Evolutionary conservation across 2,888 invertebrate species (phyloP).

Genomic region (Aphidius colemani): DNA sequence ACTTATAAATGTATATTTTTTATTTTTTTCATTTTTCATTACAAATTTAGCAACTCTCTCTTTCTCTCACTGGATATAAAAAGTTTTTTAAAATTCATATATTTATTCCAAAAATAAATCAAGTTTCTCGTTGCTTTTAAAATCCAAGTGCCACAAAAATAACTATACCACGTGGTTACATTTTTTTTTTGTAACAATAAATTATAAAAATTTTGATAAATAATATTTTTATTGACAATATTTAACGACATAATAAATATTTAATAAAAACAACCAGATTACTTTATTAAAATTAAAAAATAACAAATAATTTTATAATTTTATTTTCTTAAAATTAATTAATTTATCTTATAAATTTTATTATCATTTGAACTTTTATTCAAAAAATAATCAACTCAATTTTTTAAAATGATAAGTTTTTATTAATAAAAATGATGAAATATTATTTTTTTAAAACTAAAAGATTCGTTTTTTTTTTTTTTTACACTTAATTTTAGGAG

Average conservation of each 20-base stretch:
- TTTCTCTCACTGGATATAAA: no score
- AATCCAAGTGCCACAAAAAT: conserved; percentile 40
- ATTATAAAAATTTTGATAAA: conserved; percentile 1
- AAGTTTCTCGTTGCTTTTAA: conserved; percentile 34
- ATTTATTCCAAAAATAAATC: conserved; percentile 39
- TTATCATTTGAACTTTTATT: neutral
- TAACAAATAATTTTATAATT: neutral
- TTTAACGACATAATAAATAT: neutral
- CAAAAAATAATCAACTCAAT: no score
- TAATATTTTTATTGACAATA: neutral
- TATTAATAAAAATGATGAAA: no score
- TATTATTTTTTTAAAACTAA: no score
- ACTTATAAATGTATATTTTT: no score
- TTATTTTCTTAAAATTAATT: neutral
- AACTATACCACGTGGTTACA: conserved; percentile 33
- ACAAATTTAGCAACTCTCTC: no score
- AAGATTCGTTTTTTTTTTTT: conserved; percentile 1
- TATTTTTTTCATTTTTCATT: no score
- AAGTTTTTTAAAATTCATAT: neutral
- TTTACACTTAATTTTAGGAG: neutral
- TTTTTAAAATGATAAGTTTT: no score
- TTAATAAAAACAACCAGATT: neutral
- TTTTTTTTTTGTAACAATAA: conserved; percentile 11
- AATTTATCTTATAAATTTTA: neutral
- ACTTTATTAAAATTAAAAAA: neutral